Conservation (phyloP, 2,113 vertebrate species). For the Pollachius pollachius region DNA sequence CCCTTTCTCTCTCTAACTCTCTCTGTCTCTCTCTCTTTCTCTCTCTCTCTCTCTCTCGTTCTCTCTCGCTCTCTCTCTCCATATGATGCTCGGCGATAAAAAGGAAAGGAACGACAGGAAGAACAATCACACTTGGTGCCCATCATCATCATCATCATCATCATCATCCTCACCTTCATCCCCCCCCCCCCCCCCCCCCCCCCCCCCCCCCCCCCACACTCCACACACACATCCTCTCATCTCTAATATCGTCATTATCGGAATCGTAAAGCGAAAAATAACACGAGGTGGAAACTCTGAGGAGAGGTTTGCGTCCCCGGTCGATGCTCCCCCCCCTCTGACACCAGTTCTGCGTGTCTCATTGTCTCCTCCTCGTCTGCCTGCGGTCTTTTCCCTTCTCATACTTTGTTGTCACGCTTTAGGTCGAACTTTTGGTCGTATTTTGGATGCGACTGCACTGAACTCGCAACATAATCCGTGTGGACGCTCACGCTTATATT, state of each 20-base stretch:
- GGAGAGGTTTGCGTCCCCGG: conserved; percentile 29
- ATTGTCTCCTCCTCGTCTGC: conserved; percentile 8
- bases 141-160: conserved; percentile 42
- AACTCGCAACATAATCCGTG: not conserved
- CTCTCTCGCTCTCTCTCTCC: conserved; percentile 36
- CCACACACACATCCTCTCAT: conserved; percentile 28
- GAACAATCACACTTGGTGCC: conserved; percentile 57
- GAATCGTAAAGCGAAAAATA: conserved; percentile 74
- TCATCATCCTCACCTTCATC: conserved; percentile 6
- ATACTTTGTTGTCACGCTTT: conserved; percentile 9
- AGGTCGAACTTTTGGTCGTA: not conserved
- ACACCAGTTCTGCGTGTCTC: conserved; percentile 19
- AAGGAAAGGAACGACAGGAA: conserved; percentile 38
- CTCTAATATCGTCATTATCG: conserved; percentile 72
- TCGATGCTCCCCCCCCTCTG: conserved; percentile 50
- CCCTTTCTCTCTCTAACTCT: not conserved
- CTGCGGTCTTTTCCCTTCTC: conserved; percentile 36
- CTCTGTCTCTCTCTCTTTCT: not conserved
- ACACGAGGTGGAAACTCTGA: conserved; percentile 44
- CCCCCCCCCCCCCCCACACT: conserved; percentile 40
- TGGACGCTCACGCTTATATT: conserved; percentile 27
- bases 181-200: conserved; percentile 8
- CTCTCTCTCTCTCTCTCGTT: not conserved
- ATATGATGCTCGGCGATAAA: conserved; percentile 52
- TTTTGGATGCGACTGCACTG: too few relatives aligned